Base-by-base conservation (phyloP, 2,113 vertebrate species). In the Lanius ludovicianus region DNA sequence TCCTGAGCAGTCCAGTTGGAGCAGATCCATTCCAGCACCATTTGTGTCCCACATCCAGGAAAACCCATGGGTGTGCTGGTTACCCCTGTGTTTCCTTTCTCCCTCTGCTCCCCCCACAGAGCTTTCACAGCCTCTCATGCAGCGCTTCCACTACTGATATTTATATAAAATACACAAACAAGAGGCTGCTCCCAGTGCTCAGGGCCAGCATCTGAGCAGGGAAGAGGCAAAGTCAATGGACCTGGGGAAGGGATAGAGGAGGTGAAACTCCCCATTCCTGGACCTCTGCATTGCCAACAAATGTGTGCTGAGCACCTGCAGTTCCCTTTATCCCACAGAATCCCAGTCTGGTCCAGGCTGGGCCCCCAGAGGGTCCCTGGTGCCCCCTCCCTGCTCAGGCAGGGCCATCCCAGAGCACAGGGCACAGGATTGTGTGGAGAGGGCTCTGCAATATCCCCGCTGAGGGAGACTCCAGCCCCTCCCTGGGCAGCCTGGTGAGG, bases 281-380 rank as follows among this genome's bases (percentile, higher is more conserved):
- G 33, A 65, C 21, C 39, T 46, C 69, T 56, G 44, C 25, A 23
- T 3, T 53, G 14, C 31, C 35, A 49, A 12, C 0, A 2, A 53
- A 25, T 5, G 2, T 3, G 13, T 19, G 39, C 53, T 22, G 31
- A 42, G 19, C 1, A 2, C 23, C 25, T 55, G 69, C 49, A 33
- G 35, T 7, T 57, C 62, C 50, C 33, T 56, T 56, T 33, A 15
- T 13, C 37, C 37, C 31, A 50, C 8, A 15, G 35, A 65, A 23
- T 23, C 7, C 41, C 3, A 2, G 46, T 0, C 1, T 41, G 30
- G 15, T 8, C 0, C n/a, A 31, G 49, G 30, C 11, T 13, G 21
- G n/a, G 17, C 19, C 1, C 49, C 1, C 75, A 25, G 85, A 10
- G 13, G 63, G 56, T 9, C 65, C 0, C 41, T 35, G 56, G 56